Evolutionary conservation across 2,888 invertebrate genomes (phyloP), one percentile per base, ranked within the genome.

Genomic region (Drosophila subsilvestris): DNA sequence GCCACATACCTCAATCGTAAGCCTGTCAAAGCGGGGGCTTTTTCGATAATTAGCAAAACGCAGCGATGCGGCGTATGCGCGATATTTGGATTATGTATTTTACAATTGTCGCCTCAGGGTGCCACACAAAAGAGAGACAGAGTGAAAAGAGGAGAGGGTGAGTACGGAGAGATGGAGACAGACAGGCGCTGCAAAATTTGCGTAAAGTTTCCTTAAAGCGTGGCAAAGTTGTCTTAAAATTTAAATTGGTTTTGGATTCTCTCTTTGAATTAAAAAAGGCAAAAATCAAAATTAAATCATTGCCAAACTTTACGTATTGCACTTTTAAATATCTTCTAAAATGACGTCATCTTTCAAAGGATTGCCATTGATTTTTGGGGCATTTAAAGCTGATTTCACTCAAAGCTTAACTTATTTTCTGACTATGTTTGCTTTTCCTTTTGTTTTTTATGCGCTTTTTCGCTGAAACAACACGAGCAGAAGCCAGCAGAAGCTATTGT

Each of bases 361-460:
- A 14, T n/a, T 37, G 7, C 37, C 37, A 37, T 37, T 37, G 37
- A 37, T 37, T 37, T 37, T 37, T 37, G 14, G 37, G 7, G 37
- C 14, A 7, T 10, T 73, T 75, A 79, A 82, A 77, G 77, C 79
- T 77, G 7, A 10, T 6, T 22, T 22, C 47, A 22, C 18, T 12
- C 18, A 50, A 12, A 50, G 29, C 50, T 18, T 12, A 17, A 18
- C 18, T 50, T 50, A 17, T 17, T 27, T 50, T 29, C 9, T 6
- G 12, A 10, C 25, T 10, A 20, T 10, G 2, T 18, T 20, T 37
- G 51, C 18, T 25, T 37, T 43, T 6, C 17, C 25, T 25, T 27
- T 47, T 49, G 10, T 32, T 37, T 10, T 51, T 48, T 44, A 37
- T 42, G n/a, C 37, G 10, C 44, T 8, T 37, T 67, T 44, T 27